Conservation (phyloP, 2,888 invertebrate genomes). For the Leistus spinibarbis region DNA sequence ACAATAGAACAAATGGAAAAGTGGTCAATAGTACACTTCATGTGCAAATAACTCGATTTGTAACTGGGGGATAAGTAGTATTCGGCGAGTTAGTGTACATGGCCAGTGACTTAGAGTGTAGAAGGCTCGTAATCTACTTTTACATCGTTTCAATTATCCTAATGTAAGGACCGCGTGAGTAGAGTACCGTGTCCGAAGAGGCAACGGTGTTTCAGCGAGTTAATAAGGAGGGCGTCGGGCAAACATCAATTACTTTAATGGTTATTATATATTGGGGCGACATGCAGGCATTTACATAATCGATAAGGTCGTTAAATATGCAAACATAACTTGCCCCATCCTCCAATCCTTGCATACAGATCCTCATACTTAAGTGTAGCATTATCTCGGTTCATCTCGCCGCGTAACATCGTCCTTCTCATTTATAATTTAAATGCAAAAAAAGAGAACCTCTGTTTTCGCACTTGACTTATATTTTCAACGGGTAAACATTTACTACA, state of each 20-base stretch:
- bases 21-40: background rate
- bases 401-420: background rate
- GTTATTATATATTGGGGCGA: slow-evolving; percentile 43
- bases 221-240: slow-evolving; percentile 32
- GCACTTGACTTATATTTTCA: no score
- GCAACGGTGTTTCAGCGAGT: slow-evolving; percentile 23
- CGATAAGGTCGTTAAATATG: slow-evolving; percentile 37
- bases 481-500: no score
- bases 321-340: slow-evolving; percentile 33
- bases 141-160: slow-evolving; percentile 37
- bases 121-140: slow-evolving; percentile 26
- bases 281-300: slow-evolving; percentile 33
- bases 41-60: no score
- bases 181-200: slow-evolving; percentile 9
- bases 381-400: background rate
- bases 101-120: background rate
- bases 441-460: no score
- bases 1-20: background rate
- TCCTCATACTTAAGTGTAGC: background rate
- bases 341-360: slow-evolving; percentile 4
- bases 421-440: background rate
- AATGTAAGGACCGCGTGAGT: slow-evolving; percentile 20
- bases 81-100: background rate
- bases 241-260: slow-evolving; percentile 49
- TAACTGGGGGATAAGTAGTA: background rate